phyloP scores from a whole-genome alignment of 2,797 vertebrate genomes.

The Tapirus indicus region DNA sequence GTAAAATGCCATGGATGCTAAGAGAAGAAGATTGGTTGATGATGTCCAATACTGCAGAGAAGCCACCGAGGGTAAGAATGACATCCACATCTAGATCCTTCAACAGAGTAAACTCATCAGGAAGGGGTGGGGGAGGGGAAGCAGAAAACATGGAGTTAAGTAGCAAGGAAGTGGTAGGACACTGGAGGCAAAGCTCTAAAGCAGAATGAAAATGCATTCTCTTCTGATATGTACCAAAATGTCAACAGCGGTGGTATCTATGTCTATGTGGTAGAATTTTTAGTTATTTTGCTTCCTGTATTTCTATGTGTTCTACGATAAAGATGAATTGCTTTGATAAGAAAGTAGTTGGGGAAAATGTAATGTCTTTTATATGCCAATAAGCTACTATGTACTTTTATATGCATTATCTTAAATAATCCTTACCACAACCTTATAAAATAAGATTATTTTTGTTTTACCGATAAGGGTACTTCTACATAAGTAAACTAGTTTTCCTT shows the following conservation, averaged over 20 bases:
- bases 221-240: not conserved
- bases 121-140: too few species aligned
- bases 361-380: constrained; percentile 15
- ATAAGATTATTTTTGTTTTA: not conserved
- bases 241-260: not conserved
- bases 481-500: not conserved
- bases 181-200: not conserved
- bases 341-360: not conserved
- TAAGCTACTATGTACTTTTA: not conserved
- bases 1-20: not conserved
- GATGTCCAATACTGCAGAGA: not conserved
- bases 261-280: not conserved
- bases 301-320: not conserved
- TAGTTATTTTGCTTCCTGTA: not conserved
- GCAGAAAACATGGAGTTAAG: not conserved
- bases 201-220: not conserved
- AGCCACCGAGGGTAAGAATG: not conserved
- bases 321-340: not conserved
- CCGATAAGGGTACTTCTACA: not conserved
- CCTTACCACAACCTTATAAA: not conserved
- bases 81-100: not conserved
- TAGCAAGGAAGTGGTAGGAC: not conserved
- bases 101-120: not conserved
- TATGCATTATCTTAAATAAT: constrained; percentile 8
- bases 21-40: not conserved